These are phyloP conservation scores for Elegia similella DNA, from an alignment of 2,888 invertebrate genomes.

Conservation along the genomic window DNA sequence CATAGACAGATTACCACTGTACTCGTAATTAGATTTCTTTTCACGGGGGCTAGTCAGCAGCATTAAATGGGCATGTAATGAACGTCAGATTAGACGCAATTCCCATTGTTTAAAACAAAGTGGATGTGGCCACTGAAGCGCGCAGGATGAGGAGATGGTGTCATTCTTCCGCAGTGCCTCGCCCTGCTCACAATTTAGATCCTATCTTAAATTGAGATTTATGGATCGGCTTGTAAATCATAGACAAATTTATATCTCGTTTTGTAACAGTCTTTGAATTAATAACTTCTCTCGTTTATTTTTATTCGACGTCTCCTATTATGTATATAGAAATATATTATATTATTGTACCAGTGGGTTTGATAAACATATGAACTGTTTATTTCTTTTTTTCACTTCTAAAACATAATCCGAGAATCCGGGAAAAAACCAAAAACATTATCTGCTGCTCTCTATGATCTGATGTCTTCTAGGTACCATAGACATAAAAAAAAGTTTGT, in stretches of 20 bases:
- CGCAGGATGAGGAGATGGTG: conserved; percentile 9
- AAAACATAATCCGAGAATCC: no score
- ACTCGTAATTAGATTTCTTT: conserved; percentile 12
- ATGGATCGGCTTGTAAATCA: neutral
- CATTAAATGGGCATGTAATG: neutral
- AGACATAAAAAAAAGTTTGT: no score
- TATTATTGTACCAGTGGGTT: no score
- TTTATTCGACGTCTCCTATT: no score
- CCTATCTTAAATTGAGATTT: conserved; percentile 17
- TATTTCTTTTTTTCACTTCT: no score
- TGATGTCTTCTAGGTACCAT: no score
- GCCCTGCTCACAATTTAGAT: conserved; percentile 11
- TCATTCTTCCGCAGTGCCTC: conserved; percentile 18
- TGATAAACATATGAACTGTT: no score
- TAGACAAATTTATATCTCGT: neutral
- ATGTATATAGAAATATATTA: no score
- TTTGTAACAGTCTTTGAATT: neutral
- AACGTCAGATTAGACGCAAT: conserved; percentile 3
- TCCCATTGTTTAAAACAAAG: conserved; percentile 13
- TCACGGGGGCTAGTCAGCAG: neutral
- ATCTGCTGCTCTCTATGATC: no score
- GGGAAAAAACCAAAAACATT: no score
- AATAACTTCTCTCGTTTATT: no score
- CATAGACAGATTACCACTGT: neutral
- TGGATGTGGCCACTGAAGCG: conserved; percentile 12